A percentile compares a stretch with the other conserved stretches of the same genome.
Conservation (phyloP, 2,113 vertebrate genomes). For the Zosterops japonicus region DNA sequence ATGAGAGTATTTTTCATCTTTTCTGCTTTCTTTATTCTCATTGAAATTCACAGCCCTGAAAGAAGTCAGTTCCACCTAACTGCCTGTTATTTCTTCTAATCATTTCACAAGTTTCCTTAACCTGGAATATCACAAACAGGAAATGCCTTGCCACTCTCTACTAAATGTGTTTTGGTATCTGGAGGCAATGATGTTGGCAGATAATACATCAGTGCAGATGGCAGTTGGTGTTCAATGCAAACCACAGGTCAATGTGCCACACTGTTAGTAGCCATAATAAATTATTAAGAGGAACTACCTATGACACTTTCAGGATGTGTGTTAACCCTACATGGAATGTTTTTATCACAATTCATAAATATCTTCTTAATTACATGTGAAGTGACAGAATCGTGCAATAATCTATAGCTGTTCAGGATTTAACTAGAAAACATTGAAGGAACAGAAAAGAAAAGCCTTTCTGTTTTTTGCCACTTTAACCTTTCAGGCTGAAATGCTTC, state of each 20-base stretch:
- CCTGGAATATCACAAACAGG: constrained; percentile 39
- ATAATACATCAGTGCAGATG: constrained; percentile 60
- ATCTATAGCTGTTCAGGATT: neutral
- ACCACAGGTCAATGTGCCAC: constrained; percentile 43
- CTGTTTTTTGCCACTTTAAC: neutral
- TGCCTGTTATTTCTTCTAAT: neutral
- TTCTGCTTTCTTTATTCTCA: neutral
- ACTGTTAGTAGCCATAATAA: constrained; percentile 55
- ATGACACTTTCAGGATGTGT: constrained; percentile 56
- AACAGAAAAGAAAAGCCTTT: neutral
- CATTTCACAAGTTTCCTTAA: constrained; percentile 38
- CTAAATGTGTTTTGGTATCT: constrained; percentile 4
- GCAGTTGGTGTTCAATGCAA: constrained; percentile 56
- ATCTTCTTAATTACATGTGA: constrained; percentile 29
- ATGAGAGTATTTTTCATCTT: neutral
- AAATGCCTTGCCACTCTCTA: constrained; percentile 46
- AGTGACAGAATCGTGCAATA: neutral
- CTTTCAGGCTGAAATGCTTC: neutral
- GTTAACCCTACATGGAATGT: constrained; percentile 47
- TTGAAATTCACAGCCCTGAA: neutral
- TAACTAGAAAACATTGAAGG: neutral
- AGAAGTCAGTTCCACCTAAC: neutral
- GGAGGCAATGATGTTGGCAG: constrained; percentile 34
- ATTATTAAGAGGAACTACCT: constrained; percentile 67
- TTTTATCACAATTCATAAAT: constrained; percentile 49